These are phyloP conservation scores for Meda fulgida DNA, from an alignment of 2,797 vertebrate genomes.

Conservation along the genomic window DNA sequence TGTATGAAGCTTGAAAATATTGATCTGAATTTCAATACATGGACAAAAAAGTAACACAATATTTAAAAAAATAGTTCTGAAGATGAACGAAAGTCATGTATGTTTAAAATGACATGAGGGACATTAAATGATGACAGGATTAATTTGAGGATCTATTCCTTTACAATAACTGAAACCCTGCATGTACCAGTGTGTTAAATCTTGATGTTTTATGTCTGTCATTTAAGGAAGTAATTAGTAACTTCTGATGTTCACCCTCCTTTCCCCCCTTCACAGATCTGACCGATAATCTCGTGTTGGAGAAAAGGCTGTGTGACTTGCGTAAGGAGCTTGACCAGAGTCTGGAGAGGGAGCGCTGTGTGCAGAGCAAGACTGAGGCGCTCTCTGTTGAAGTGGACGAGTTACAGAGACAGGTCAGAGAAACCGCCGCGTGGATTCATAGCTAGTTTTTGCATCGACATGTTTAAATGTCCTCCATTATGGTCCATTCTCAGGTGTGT, in stretches of 20 bases:
- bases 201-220: neutral
- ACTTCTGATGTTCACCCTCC: neutral
- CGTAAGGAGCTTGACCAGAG: slow-evolving; percentile 77
- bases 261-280: slow-evolving; percentile 74
- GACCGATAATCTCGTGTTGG: slow-evolving; percentile 76
- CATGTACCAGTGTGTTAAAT: too few relatives aligned
- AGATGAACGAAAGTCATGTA: too few relatives aligned
- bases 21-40: too few relatives aligned
- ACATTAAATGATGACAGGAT: neutral
- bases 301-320: slow-evolving; percentile 74
- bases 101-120: too few relatives aligned
- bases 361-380: slow-evolving; percentile 58
- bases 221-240: neutral
- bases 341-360: slow-evolving; percentile 73
- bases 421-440: neutral
- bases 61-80: too few relatives aligned
- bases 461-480: neutral
- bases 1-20: too few relatives aligned
- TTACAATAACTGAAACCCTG: too few relatives aligned
- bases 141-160: neutral
- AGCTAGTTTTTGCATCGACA: neutral
- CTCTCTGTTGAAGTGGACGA: slow-evolving; percentile 60
- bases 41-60: too few relatives aligned
- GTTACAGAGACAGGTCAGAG: slow-evolving; percentile 56
- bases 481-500: slow-evolving; percentile 57